These are phyloP conservation scores for Mastomys coucha DNA, from an alignment of 2,113 vertebrate species.

Conservation along the genomic window DNA sequence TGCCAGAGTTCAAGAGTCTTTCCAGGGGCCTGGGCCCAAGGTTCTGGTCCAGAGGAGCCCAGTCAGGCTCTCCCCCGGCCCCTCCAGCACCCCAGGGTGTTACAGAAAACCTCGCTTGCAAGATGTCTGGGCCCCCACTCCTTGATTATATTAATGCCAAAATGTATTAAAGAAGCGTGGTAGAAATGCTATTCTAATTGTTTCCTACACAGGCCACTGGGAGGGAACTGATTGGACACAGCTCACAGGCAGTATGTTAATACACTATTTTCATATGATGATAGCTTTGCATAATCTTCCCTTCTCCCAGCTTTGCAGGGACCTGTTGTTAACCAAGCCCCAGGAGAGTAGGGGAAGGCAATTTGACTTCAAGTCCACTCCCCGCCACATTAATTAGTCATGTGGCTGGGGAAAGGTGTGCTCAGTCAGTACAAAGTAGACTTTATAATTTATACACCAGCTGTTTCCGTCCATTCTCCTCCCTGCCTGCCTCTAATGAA, in stretches of 20 bases:
- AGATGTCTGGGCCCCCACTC: slow-evolving; percentile 87
- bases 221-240: slow-evolving; percentile 99
- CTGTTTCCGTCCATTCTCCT: slow-evolving; percentile 98
- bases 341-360: slow-evolving; percentile 94
- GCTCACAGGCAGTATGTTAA: slow-evolving; percentile 99
- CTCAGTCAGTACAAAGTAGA: slow-evolving; percentile 99
- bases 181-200: slow-evolving; percentile 99
- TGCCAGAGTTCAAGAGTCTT: neutral
- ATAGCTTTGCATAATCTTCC: slow-evolving; percentile 99
- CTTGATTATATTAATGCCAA: slow-evolving; percentile 97
- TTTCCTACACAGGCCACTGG: slow-evolving; percentile 99
- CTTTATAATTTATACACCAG: slow-evolving; percentile 99
- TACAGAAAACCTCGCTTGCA: slow-evolving; percentile 93
- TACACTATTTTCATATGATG: slow-evolving; percentile 99
- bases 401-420: slow-evolving; percentile 98
- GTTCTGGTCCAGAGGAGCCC: slow-evolving; percentile 60
- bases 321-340: slow-evolving; percentile 97
- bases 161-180: slow-evolving; percentile 98
- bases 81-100: slow-evolving; percentile 87
- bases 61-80: neutral
- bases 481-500: slow-evolving; percentile 98
- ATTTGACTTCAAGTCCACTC: slow-evolving; percentile 98
- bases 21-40: neutral
- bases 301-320: slow-evolving; percentile 95
- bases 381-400: slow-evolving; percentile 99